A percentile compares a stretch with the other conserved stretches of the same genome.
These are phyloP conservation scores for Unio pictorum DNA, from an alignment of 2,888 invertebrate species.

Conservation along the genomic window DNA sequence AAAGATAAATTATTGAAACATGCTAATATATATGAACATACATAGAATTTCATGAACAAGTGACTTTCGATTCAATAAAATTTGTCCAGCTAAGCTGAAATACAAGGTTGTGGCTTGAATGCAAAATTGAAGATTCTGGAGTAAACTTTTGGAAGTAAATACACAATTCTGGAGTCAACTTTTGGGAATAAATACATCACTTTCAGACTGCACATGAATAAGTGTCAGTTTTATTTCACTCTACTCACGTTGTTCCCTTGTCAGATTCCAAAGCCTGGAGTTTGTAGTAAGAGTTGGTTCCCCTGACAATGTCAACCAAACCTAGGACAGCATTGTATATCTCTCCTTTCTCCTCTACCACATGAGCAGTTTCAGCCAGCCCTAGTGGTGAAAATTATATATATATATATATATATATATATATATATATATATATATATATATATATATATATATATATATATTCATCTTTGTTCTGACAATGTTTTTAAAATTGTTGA, in stretches of 20 bases:
- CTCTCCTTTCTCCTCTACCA: slow-evolving; percentile 74
- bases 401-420: too few species aligned
- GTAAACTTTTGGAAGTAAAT: not conserved
- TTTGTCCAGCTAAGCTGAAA: too few species aligned
- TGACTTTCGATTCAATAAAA: too few species aligned
- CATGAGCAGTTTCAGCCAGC: slow-evolving; percentile 84
- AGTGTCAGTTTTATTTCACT: not conserved
- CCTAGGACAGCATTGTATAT: slow-evolving; percentile 87
- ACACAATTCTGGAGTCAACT: not conserved
- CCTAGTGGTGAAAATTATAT: slow-evolving; percentile 56
- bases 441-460: too few species aligned
- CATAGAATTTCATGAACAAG: too few species aligned
- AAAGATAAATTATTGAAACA: too few species aligned
- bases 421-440: too few species aligned
- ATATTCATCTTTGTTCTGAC: too few species aligned
- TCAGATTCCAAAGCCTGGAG: slow-evolving; percentile 90
- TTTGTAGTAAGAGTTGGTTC: slow-evolving; percentile 96
- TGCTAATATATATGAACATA: too few species aligned
- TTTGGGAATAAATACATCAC: not conserved
- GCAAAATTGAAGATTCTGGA: too few species aligned
- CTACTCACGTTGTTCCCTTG: slow-evolving; percentile 56
- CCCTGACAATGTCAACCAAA: slow-evolving; percentile 86
- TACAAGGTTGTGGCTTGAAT: too few species aligned
- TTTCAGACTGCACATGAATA: not conserved
- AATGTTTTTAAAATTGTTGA: too few species aligned